A percentile compares a stretch with the other conserved stretches of the same genome.
These are phyloP conservation scores for Dasyornis broadbenti DNA, from an alignment of 2,113 vertebrate species.

Conservation along the genomic window DNA sequence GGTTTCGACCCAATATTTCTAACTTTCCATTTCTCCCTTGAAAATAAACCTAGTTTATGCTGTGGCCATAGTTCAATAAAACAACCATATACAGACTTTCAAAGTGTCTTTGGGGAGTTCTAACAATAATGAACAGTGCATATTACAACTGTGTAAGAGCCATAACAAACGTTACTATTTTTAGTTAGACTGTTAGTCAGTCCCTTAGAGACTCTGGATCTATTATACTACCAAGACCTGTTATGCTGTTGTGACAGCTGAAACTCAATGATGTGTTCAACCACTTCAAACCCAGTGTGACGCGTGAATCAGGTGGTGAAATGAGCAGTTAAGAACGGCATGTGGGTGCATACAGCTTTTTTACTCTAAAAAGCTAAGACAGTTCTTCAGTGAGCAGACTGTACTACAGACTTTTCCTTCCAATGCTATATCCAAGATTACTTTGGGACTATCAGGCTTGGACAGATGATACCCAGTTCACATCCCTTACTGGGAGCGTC, in stretches of 20 bases:
- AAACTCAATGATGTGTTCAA: not conserved
- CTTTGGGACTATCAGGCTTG: not conserved
- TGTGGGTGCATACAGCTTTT: not conserved
- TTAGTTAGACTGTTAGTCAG: not conserved
- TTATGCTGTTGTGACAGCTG: not conserved
- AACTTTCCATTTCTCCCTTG: not conserved
- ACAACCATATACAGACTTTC: not conserved
- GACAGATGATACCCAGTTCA: accelerated
- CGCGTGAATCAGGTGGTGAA: not conserved
- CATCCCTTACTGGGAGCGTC: accelerated
- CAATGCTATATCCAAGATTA: not conserved
- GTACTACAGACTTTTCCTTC: not conserved
- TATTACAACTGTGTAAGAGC: not conserved
- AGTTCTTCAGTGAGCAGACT: not conserved
- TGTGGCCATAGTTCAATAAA: not conserved
- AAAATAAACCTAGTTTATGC: not conserved
- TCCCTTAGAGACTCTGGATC: not conserved
- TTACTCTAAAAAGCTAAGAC: not conserved
- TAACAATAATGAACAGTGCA: not conserved
- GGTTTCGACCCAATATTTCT: not conserved
- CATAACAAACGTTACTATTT: not conserved
- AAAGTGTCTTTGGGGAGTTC: not conserved
- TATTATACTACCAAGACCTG: not conserved
- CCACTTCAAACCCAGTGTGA: not conserved
- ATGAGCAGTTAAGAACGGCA: accelerated